Base-by-base conservation (phyloP, 2,888 invertebrate genomes). In the Mallateleia sp. region DNA sequence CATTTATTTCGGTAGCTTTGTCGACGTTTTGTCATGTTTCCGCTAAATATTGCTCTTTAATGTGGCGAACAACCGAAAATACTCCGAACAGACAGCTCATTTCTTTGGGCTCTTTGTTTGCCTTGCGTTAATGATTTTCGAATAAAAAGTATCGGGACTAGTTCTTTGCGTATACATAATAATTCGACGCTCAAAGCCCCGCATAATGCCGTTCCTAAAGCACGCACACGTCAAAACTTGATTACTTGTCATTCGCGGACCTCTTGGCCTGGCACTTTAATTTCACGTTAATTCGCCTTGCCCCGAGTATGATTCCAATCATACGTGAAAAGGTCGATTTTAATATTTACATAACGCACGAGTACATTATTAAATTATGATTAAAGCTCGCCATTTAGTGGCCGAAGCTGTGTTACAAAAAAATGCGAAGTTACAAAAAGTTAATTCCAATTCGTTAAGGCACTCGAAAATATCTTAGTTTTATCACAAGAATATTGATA, bases 221-320 rank as follows among this genome's bases (percentile, higher is more conserved):
- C 54, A 60, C 42, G 34, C 58, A 67, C 64, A 42, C 75, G 75
- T 85, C 79, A 69, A 66, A 85, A 81, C 47, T 71, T 85, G 85
- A 85, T 85, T 85, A 71, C 85, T 85, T 79, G 85, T 79, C 85
- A 79, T 79, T 85, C 74, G 58, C 18, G 42, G 67, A 66, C 28
- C 47, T 72, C 58, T 60, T 22, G n/a, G 24, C 22, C 60, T 77
- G n/a, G n/a, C n/a, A n/a, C n/a, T n/a, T n/a, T n/a, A n/a, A 82
- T 86, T 82, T 85, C 85, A 74, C 77, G 81, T 81, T 79, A 71
- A 81, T 71, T 78, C 81, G 50, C 71, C 28, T 64, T 58, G 56
- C 32, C 67, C 24, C 6, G 56, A 22, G 56, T 56, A 22, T n/a
- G 34, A 77, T 85, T 71, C 11, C 80, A 60, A 22, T 62, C 45